Percentiles rank a stretch among this genome's conserved stretches.
These are phyloP conservation scores for Holacanthus passer DNA, from an alignment of 2,113 vertebrate species.

Conservation along the genomic window DNA sequence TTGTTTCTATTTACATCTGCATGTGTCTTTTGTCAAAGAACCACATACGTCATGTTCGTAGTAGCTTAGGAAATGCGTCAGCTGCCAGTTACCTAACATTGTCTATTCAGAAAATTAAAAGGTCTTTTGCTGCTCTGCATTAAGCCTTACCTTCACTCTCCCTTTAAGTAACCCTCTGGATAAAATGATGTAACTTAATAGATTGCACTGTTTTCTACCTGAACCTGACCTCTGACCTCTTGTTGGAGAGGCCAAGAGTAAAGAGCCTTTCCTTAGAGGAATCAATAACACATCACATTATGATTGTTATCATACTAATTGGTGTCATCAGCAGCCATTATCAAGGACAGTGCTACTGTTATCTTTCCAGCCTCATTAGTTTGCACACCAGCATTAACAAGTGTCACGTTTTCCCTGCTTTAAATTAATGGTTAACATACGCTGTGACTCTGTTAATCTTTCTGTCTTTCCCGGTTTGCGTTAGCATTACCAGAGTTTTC, in stretches of 20 bases:
- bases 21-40: neutral
- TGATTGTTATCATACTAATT: slow-evolving; percentile 44
- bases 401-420: neutral
- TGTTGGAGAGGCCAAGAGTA: neutral
- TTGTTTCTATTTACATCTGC: neutral
- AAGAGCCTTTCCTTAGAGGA: slow-evolving; percentile 14
- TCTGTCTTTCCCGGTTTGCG: slow-evolving; percentile 12
- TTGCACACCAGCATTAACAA: slow-evolving; percentile 25
- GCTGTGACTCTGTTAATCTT: slow-evolving; percentile 13
- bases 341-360: slow-evolving; percentile 8
- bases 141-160: neutral
- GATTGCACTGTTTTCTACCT: neutral
- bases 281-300: slow-evolving; percentile 32
- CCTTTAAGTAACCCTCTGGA: neutral
- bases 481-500: slow-evolving; percentile 22
- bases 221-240: slow-evolving; percentile 22
- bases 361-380: slow-evolving; percentile 28
- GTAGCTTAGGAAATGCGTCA: neutral
- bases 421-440: slow-evolving; percentile 26
- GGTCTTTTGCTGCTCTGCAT: neutral
- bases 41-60: neutral
- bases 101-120: slow-evolving; percentile 1
- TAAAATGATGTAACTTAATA: neutral
- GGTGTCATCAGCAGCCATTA: slow-evolving; percentile 23
- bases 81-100: neutral